Percentiles rank a stretch among this genome's conserved stretches.
Evolutionary conservation across 2,797 vertebrate genomes (phyloP).

Genomic region (Acrossocheilus wenchowensis): DNA sequence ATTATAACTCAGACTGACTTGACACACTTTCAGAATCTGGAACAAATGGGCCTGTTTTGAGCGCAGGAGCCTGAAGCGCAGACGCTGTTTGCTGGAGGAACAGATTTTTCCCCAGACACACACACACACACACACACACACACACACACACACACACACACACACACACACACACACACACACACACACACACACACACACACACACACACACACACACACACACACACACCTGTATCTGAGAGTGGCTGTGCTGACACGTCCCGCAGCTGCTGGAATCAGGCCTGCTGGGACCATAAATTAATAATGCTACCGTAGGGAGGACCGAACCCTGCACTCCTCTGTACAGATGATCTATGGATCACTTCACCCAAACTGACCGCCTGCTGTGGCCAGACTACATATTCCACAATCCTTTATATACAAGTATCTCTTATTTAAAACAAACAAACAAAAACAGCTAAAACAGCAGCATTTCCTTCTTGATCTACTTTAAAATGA

Average conservation of each 20-base stretch:
- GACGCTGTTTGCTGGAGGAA: background rate
- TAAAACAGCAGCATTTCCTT: background rate
- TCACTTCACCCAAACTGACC: constrained; percentile 32
- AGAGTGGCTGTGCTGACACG: constrained; percentile 14
- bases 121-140: constrained; percentile 49
- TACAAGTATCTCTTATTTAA: too few relatives aligned
- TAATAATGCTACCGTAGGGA: constrained; percentile 32
- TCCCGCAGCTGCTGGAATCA: constrained; percentile 26
- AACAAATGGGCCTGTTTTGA: constrained; percentile 22
- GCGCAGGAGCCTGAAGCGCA: constrained; percentile 15
- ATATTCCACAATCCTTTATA: constrained; percentile 5
- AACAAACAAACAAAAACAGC: background rate
- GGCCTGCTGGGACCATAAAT: constrained; percentile 45
- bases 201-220: constrained; percentile 48
- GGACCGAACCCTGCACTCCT: constrained; percentile 42
- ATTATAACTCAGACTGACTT: background rate
- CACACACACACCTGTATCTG: constrained; percentile 45
- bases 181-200: constrained; percentile 36
- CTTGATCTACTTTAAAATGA: background rate
- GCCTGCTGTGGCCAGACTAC: background rate
- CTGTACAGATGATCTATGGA: constrained; percentile 38
- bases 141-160: constrained; percentile 49
- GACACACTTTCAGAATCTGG: constrained; percentile 14
- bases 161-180: constrained; percentile 48
- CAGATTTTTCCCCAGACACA: constrained; percentile 1